Percentiles rank a stretch among this genome's conserved stretches.
These are phyloP conservation scores for Gymnoscopelus braueri DNA, from an alignment of 2,797 vertebrate genomes.

Conservation along the genomic window DNA sequence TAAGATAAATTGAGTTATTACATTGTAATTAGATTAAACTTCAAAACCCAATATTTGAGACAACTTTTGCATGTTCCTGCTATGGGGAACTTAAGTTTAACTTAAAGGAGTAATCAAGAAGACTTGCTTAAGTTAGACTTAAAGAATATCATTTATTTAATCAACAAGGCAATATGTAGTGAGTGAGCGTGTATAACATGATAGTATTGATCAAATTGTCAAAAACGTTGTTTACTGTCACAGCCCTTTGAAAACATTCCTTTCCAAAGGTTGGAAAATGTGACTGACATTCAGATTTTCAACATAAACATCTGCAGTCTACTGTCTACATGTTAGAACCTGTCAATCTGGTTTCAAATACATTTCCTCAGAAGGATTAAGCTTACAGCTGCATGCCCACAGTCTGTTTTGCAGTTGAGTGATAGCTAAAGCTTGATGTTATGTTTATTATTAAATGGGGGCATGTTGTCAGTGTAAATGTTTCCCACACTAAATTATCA, in stretches of 20 bases:
- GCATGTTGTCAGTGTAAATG: not conserved
- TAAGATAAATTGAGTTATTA: conserved; percentile 47
- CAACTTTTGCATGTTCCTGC: no score
- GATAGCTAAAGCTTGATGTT: not conserved
- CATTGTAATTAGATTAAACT: no score
- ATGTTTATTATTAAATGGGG: not conserved
- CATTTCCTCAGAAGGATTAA: conserved; percentile 16
- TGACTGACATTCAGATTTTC: conserved; percentile 14
- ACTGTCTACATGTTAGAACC: conserved; percentile 48
- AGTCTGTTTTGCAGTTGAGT: not conserved
- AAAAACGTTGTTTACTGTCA: conserved; percentile 2
- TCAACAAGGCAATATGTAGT: not conserved
- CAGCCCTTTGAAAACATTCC: not conserved
- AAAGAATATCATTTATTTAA: not conserved
- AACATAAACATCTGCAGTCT: conserved; percentile 45
- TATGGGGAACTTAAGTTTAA: no score
- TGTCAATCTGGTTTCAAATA: conserved; percentile 61
- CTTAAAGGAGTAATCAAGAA: no score
- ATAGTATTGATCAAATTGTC: not conserved
- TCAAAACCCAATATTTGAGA: no score
- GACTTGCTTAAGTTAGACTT: not conserved
- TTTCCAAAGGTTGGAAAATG: not conserved
- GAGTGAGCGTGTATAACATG: no score
- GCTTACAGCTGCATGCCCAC: conserved; percentile 17
- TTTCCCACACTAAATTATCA: conserved; percentile 3